phyloP scores from a whole-genome alignment of 64 coral and sea anemone genomes.

The Pocillopora damicornis region DNA sequence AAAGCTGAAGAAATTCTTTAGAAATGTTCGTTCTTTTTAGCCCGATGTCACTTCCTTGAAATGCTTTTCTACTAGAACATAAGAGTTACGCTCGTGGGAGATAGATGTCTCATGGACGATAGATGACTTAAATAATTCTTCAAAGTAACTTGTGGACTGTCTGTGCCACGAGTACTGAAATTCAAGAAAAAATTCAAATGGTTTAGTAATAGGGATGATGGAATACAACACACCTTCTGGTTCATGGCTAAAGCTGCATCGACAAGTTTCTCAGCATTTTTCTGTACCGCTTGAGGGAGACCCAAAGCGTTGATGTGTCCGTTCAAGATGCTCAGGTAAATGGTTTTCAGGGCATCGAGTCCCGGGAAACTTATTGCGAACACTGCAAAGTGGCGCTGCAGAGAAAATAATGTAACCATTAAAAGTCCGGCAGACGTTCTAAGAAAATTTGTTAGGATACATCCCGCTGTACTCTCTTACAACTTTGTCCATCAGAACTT shows the following conservation, averaged over 20 bases:
- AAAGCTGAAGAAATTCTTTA: too few species aligned
- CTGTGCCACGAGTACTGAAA: not conserved
- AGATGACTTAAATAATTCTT: too few species aligned
- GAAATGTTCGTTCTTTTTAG: too few species aligned
- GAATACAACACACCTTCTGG: conserved; percentile 64
- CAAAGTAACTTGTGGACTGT: too few species aligned
- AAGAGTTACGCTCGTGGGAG: too few species aligned
- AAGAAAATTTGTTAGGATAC: too few species aligned
- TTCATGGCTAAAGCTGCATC: conserved; percentile 94
- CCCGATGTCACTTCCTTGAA: too few species aligned
- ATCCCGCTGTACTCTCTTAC: too few species aligned
- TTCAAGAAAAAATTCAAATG: not conserved
- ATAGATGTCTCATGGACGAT: too few species aligned
- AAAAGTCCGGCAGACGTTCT: not conserved
- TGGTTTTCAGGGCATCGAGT: conserved; percentile 93
- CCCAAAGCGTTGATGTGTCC: conserved; percentile 68
- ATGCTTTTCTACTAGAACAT: too few species aligned
- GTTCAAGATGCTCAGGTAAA: conserved; percentile 88
- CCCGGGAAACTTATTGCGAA: conserved; percentile 99
- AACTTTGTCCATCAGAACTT: too few species aligned
- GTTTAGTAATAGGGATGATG: not conserved
- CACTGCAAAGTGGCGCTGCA: conserved; percentile 89
- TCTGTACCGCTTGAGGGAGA: conserved; percentile 54
- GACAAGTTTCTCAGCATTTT: conserved; percentile 84
- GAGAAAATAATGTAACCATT: not conserved